These are phyloP conservation scores for Parotocinclus haroldoi DNA, from an alignment of 2,797 vertebrate species.

Conservation along the genomic window DNA sequence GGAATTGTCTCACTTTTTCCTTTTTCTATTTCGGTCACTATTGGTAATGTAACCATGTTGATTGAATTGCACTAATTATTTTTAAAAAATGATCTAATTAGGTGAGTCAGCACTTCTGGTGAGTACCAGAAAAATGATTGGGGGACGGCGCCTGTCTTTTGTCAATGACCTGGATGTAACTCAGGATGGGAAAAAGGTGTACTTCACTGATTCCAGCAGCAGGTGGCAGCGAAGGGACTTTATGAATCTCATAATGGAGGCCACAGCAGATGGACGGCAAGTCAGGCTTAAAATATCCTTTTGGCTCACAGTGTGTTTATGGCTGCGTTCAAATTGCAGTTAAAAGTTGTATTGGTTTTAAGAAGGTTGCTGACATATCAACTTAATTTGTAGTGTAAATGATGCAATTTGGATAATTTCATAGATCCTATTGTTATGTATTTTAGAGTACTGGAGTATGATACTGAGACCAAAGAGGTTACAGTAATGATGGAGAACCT, in stretches of 20 bases:
- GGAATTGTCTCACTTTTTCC: too few species aligned
- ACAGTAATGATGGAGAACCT: slow-evolving; percentile 89
- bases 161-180: slow-evolving; percentile 89
- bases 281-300: slow-evolving; percentile 1
- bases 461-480: slow-evolving; percentile 80
- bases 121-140: slow-evolving; percentile 71
- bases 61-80: too few species aligned
- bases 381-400: too few species aligned
- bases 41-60: too few species aligned
- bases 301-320: not conserved
- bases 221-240: slow-evolving; percentile 92
- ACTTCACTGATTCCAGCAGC: slow-evolving; percentile 93
- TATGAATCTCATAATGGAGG: slow-evolving; percentile 87
- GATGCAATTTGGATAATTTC: not conserved
- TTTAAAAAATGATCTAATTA: slow-evolving; percentile 44
- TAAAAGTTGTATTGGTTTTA: not conserved
- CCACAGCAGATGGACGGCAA: slow-evolving; percentile 89
- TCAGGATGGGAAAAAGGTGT: slow-evolving; percentile 87
- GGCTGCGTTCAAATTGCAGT: not conserved
- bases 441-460: slow-evolving; percentile 85
- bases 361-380: not conserved
- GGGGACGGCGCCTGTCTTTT: slow-evolving; percentile 85
- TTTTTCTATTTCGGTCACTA: too few species aligned
- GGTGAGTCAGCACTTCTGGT: slow-evolving; percentile 78
- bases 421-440: not conserved